These are phyloP conservation scores for Epicampocera succincta DNA, from an alignment of 2,888 invertebrate genomes.

Conservation along the genomic window DNA sequence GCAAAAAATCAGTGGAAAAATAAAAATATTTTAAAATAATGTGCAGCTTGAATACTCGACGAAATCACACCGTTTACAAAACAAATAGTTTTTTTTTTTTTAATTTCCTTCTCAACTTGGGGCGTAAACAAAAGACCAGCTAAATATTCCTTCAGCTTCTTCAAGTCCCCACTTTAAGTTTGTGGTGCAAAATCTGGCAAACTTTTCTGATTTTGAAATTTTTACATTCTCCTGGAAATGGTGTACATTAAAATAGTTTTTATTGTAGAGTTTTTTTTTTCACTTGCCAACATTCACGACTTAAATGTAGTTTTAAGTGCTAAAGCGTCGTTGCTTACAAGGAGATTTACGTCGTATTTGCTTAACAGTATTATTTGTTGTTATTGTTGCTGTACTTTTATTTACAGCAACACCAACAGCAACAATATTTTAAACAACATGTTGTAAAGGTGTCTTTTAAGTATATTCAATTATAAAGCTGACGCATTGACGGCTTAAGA, in stretches of 20 bases:
- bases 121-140: too few species aligned
- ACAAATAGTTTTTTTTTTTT: background rate
- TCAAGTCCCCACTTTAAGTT: too few species aligned
- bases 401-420: conserved; percentile 36
- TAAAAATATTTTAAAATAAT: conserved; percentile 19
- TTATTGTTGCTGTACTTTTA: conserved; percentile 21
- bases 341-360: conserved; percentile 50
- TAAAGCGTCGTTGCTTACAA: conserved; percentile 64
- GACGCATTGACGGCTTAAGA: conserved; percentile 27
- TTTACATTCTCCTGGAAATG: background rate
- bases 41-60: background rate
- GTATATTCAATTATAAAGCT: conserved; percentile 28
- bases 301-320: conserved; percentile 66
- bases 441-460: conserved; percentile 24
- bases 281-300: conserved; percentile 26
- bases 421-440: conserved; percentile 30
- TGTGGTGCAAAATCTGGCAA: background rate
- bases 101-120: too few species aligned
- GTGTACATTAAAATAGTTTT: conserved; percentile 42
- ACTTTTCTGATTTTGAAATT: background rate
- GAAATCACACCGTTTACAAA: conserved; percentile 7
- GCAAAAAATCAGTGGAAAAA: background rate
- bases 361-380: conserved; percentile 2
- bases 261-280: background rate
- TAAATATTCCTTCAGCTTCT: too few species aligned